Base-by-base conservation (phyloP, 2,113 vertebrate genomes). In the Alethe diademata region DNA sequence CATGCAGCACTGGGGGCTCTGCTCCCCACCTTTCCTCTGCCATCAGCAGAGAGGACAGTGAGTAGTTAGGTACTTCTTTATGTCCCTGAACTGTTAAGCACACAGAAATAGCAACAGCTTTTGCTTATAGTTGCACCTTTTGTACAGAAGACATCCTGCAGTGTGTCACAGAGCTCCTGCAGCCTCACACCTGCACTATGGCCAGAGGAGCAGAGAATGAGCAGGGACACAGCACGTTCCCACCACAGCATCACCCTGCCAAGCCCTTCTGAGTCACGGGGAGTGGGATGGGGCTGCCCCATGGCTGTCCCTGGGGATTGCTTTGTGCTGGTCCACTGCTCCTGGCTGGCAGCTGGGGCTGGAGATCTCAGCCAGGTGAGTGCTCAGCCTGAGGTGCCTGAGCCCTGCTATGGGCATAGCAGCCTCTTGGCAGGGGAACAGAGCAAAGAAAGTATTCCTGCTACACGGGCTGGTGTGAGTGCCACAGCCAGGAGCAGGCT, bases 391-490 rank as follows among this genome's bases (percentile, higher is more conserved):
- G 4, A 51, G 70, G 19, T 71, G 48, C 50, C 51, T 50, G 40
- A 43, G 78, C 23, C 47, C 60, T 70, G 38, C 53, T 19, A 5
- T 5, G 47, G 54, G 73, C 72, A 89, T 76, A 75, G 66, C n/a
- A 75, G 45, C 80, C 42, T 71, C 62, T 38, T 17, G 29, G 23
- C 35, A 72, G 53, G 14, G 31, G 15, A 70, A 19, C 25, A 25
- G 3, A 38, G 38, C 48, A 72, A 45, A 61, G 50, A 5, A 62
- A 38, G 31, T 18, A 42, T 19, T 86, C 58, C 73, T 92, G 81
- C 43, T 25, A 18, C 40, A 38, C 0, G 0, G 43, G 31, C 26
- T 9, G 6, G 17, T 11, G 64, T 42, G 43, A 69, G 67, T 1
- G 35, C 19, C 53, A 60, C 12, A 31, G 69, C 40, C 71, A 90